A percentile compares a stretch with the other conserved stretches of the same genome.
These are phyloP conservation scores for Parus major DNA, from an alignment of 2,113 vertebrate genomes.

Conservation along the genomic window DNA sequence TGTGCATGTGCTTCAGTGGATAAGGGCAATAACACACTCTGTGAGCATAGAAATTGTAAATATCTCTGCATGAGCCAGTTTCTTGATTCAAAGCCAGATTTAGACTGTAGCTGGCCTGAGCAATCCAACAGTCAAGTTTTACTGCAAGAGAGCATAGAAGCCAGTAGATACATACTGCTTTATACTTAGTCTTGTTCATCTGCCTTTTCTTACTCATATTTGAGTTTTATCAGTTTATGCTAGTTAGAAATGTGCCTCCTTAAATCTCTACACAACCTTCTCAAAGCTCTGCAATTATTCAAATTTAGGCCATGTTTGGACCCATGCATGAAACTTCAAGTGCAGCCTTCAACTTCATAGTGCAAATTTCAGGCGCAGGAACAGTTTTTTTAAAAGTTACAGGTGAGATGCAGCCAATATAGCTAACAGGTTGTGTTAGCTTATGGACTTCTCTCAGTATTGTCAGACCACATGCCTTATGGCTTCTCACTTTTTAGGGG, in stretches of 20 bases:
- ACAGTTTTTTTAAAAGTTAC: not conserved
- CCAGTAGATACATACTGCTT: not conserved
- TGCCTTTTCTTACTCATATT: not conserved
- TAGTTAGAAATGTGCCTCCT: not conserved
- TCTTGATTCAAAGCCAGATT: not conserved
- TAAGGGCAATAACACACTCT: not conserved
- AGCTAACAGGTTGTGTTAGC: not conserved
- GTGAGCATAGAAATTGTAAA: not conserved
- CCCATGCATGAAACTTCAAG: not conserved
- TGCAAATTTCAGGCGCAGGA: not conserved
- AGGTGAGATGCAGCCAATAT: not conserved
- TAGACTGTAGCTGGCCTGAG: not conserved
- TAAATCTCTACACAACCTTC: not conserved
- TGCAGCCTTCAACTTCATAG: not conserved
- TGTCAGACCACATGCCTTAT: not conserved
- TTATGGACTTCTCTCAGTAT: not conserved
- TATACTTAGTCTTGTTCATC: not conserved
- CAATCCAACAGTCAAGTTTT: not conserved
- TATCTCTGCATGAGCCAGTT: not conserved
- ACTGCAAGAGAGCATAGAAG: not conserved
- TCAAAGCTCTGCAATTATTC: not conserved
- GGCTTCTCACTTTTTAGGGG: not conserved
- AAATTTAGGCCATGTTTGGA: not conserved
- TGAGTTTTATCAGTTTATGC: not conserved
- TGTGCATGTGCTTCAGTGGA: not conserved